A percentile compares a stretch with the other conserved stretches of the same genome.
phyloP scores from a whole-genome alignment of 92 coral and sea anemone genomes.

The Zoanthus sansibaricus region DNA sequence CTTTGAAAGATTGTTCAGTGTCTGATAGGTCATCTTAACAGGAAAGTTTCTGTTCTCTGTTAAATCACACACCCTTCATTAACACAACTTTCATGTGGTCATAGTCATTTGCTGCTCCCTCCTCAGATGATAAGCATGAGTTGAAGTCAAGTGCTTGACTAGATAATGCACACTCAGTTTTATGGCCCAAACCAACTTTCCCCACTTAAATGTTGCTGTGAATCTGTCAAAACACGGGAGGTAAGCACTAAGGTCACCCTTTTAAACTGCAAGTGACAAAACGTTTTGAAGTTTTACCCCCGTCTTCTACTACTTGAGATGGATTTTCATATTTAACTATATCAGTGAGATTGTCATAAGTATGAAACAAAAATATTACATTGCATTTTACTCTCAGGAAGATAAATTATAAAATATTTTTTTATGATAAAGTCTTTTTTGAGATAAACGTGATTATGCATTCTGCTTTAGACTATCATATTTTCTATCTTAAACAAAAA shows the following conservation, averaged over 20 bases:
- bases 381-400: no score
- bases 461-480: no score
- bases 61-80: not conserved
- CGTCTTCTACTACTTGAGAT: constrained; percentile 2
- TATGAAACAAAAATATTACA: no score
- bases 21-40: not conserved
- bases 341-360: no score
- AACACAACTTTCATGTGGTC: not conserved
- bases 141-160: no score
- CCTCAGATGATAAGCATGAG: no score
- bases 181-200: constrained; percentile 51
- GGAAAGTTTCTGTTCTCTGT: not conserved
- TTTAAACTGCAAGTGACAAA: constrained; percentile 59
- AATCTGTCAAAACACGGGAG: constrained; percentile 66
- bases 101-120: no score
- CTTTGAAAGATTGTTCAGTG: not conserved
- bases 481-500: no score
- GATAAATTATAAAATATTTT: no score
- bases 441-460: no score
- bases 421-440: no score
- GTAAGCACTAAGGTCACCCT: constrained; percentile 63
- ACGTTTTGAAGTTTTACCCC: constrained; percentile 34
- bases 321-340: no score
- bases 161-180: constrained; percentile 11
- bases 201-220: constrained; percentile 65